A percentile compares a stretch with the other conserved stretches of the same genome.
Evolutionary conservation across 2,113 vertebrate genomes (phyloP).

Genomic region (Thunnus maccoyii): DNA sequence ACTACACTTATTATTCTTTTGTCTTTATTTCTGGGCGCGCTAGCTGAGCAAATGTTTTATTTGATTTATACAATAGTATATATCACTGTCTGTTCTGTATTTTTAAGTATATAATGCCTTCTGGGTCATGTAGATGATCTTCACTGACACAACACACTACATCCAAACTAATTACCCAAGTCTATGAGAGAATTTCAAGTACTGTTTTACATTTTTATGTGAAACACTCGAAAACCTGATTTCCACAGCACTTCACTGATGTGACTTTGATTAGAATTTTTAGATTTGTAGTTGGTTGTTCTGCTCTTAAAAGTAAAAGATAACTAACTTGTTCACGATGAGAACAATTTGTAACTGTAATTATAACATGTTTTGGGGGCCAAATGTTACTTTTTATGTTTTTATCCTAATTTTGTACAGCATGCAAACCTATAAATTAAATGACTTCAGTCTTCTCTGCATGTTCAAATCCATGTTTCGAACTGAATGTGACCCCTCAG

Average conservation of each 20-base stretch:
- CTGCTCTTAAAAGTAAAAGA: constrained; percentile 22
- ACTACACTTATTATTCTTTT: constrained; percentile 38
- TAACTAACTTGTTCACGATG: constrained; percentile 43
- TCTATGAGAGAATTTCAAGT: not conserved
- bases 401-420: constrained; percentile 85
- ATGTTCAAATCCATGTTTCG: constrained; percentile 50
- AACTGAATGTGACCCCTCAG: constrained; percentile 30
- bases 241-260: not conserved
- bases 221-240: constrained; percentile 5
- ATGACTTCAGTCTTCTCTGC: constrained; percentile 70
- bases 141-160: not conserved
- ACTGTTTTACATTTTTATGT: constrained; percentile 11
- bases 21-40: constrained; percentile 70
- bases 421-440: constrained; percentile 81
- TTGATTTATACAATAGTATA: constrained; percentile 51
- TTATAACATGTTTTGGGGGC: constrained; percentile 54
- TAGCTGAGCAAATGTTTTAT: constrained; percentile 55
- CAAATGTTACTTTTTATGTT: constrained; percentile 74
- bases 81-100: constrained; percentile 46
- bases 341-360: constrained; percentile 70
- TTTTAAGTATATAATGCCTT: constrained; percentile 32
- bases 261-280: constrained; percentile 28
- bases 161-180: constrained; percentile 22
- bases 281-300: constrained; percentile 50
- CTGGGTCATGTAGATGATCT: constrained; percentile 26